Conservation (phyloP, 2,888 invertebrate species). For the Physocephala rufipes region DNA sequence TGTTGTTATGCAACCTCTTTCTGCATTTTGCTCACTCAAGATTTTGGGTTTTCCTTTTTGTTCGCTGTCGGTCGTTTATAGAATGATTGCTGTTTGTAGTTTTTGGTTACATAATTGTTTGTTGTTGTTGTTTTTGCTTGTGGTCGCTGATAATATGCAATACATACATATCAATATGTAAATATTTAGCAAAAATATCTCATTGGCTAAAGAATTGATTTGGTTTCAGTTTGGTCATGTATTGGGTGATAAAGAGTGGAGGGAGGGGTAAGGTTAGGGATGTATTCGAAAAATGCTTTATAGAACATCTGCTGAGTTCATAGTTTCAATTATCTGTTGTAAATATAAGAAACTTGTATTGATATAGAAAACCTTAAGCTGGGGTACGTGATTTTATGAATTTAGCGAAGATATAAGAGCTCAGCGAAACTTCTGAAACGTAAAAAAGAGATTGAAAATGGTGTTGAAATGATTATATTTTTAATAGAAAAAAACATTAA, state of each 20-base stretch:
- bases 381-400: background rate
- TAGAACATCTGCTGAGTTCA: no score
- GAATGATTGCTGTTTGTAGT: background rate
- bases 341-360: background rate
- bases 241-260: background rate
- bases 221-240: background rate
- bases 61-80: background rate
- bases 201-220: conserved; percentile 1
- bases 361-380: no score
- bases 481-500: background rate
- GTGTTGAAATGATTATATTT: background rate
- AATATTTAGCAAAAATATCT: background rate
- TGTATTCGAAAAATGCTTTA: background rate
- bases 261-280: background rate
- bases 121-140: background rate
- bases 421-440: background rate
- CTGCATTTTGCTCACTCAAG: background rate
- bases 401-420: background rate
- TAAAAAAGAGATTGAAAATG: background rate
- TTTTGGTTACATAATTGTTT: background rate
- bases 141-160: background rate
- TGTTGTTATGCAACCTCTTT: conserved; percentile 11
- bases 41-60: background rate
- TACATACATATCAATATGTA: background rate
- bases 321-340: background rate